phyloP scores from a whole-genome alignment of 2,113 vertebrate genomes.

The Galemys pyrenaicus region DNA sequence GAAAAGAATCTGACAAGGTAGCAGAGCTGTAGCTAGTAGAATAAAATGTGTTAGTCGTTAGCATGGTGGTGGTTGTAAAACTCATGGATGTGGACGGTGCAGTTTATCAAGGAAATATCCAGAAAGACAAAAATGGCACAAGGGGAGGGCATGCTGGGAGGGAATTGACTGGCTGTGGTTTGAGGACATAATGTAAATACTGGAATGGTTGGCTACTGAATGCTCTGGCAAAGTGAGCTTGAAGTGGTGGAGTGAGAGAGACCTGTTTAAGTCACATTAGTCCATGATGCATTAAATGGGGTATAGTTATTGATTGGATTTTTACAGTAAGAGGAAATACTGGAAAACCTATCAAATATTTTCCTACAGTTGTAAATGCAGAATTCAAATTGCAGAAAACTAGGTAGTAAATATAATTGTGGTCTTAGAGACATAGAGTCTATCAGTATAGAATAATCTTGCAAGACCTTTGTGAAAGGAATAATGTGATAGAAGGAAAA shows the following conservation, averaged over 20 bases:
- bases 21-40: not conserved
- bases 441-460: not conserved
- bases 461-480: not conserved
- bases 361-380: not conserved
- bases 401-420: not conserved
- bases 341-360: not conserved
- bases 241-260: not conserved
- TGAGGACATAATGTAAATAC: not conserved
- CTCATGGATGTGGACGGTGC: not conserved
- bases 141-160: not conserved
- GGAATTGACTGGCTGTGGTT: not conserved
- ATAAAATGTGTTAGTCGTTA: not conserved
- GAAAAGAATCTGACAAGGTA: not conserved
- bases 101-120: not conserved
- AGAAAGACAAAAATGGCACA: conserved; percentile 28
- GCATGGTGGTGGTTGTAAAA: not conserved
- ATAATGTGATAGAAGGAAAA: not conserved
- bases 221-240: not conserved
- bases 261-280: not conserved
- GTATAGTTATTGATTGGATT: not conserved
- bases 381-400: not conserved
- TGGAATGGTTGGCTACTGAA: not conserved
- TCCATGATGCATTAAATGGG: not conserved
- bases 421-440: not conserved
- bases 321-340: not conserved